phyloP scores from a whole-genome alignment of 2,113 vertebrate species.

The Neolamprologus ventralis region DNA sequence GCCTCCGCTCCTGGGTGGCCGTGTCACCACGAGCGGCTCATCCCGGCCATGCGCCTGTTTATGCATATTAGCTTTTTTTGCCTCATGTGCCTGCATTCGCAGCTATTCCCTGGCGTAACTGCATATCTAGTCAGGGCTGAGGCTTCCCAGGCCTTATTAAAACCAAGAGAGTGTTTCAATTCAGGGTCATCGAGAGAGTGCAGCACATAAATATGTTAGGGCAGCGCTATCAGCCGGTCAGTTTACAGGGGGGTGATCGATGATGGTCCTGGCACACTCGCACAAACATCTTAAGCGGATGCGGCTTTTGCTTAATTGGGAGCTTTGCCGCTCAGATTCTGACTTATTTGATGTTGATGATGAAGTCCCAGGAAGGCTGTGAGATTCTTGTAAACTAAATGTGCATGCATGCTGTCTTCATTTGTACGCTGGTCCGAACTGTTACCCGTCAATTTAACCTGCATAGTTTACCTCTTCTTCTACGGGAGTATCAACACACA shows the following conservation, averaged over 20 bases:
- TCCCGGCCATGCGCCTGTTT: slow-evolving; percentile 63
- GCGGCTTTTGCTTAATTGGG: slow-evolving; percentile 78
- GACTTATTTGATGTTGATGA: slow-evolving; percentile 63
- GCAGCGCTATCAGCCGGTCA: slow-evolving; percentile 65
- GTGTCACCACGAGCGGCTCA: slow-evolving; percentile 58
- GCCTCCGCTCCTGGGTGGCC: slow-evolving; percentile 49
- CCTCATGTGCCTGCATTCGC: slow-evolving; percentile 66
- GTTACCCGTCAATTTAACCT: slow-evolving; percentile 72
- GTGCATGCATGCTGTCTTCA: slow-evolving; percentile 49
- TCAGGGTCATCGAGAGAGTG: slow-evolving; percentile 63
- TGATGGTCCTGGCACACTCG: slow-evolving; percentile 66
- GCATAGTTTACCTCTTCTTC: slow-evolving; percentile 47
- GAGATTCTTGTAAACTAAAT: slow-evolving; percentile 66
- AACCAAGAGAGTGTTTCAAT: slow-evolving; percentile 48
- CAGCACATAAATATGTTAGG: slow-evolving; percentile 72
- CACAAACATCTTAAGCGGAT: slow-evolving; percentile 75
- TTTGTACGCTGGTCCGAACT: slow-evolving; percentile 58
- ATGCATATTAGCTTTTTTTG: slow-evolving; percentile 72
- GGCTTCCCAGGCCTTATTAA: slow-evolving; percentile 61
- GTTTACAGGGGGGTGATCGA: slow-evolving; percentile 68
- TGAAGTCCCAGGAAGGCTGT: slow-evolving; percentile 62
- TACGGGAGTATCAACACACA: not conserved
- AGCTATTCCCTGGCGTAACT: slow-evolving; percentile 3
- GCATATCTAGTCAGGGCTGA: slow-evolving; percentile 11
- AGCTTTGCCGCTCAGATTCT: slow-evolving; percentile 68